phyloP scores from a whole-genome alignment of 2,888 invertebrate species.

The Rotaria magnacalcarata region DNA sequence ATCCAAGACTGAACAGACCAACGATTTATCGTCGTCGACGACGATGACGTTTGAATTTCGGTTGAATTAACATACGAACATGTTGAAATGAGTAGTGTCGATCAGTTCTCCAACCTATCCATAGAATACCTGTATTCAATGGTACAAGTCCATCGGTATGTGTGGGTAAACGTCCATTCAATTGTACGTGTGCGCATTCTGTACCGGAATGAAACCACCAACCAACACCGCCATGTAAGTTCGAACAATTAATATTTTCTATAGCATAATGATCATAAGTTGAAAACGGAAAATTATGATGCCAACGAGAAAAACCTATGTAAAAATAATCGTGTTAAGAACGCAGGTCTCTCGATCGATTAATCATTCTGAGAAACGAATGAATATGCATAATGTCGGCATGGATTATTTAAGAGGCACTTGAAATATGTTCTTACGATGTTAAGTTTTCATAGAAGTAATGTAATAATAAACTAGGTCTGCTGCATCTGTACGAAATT shows the following conservation, averaged over 20 bases:
- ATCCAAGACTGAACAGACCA: background rate
- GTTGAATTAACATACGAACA: background rate
- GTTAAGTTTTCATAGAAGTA: too few species aligned
- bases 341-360: too few species aligned
- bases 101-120: background rate
- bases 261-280: background rate
- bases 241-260: background rate
- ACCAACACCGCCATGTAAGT: background rate
- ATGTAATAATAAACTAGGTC: too few species aligned
- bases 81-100: conserved; percentile 24
- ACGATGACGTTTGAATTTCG: background rate
- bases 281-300: background rate
- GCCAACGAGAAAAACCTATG: conserved; percentile 11
- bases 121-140: conserved; percentile 7
- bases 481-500: too few species aligned
- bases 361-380: background rate
- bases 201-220: background rate
- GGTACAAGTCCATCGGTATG: background rate
- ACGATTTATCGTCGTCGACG: background rate
- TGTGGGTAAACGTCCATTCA: background rate
- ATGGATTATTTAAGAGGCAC: background rate
- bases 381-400: background rate
- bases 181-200: background rate
- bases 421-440: too few species aligned
- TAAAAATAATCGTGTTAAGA: background rate